Conservation (phyloP, 92 coral and sea anemone genomes). For the Epizoanthus ramosus region DNA sequence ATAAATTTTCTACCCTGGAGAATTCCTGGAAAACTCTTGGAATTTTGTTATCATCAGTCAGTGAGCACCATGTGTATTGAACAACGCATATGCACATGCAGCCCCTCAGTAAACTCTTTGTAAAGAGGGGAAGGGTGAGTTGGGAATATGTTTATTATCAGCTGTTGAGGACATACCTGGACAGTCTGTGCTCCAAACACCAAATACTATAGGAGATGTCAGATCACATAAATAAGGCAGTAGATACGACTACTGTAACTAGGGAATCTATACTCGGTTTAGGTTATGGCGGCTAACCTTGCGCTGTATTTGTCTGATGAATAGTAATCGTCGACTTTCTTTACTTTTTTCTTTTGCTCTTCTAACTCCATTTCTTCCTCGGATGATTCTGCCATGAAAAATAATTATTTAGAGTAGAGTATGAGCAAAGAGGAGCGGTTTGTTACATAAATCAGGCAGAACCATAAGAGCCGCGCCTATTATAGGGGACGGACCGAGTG, state of each 20-base stretch:
- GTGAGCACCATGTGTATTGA: no score
- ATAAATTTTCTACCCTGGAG: no score
- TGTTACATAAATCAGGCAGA: neutral
- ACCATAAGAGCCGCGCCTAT: neutral
- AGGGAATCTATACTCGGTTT: neutral
- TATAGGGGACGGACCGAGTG: no score
- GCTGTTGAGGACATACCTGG: no score
- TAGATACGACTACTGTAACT: neutral
- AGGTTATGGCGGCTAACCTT: conserved; percentile 14
- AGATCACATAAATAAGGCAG: neutral
- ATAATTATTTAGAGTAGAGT: neutral
- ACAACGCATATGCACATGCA: no score
- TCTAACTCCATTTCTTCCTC: conserved; percentile 70
- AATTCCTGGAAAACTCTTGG: no score
- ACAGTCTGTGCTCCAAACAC: no score
- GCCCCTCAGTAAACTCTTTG: no score
- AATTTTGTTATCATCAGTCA: no score
- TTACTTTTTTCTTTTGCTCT: conserved; percentile 63
- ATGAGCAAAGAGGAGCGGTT: neutral
- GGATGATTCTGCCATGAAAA: neutral
- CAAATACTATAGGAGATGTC: no score
- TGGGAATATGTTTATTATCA: no score
- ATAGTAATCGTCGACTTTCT: conserved; percentile 74
- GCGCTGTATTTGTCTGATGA: conserved; percentile 53
- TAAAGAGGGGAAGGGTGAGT: no score